These are phyloP conservation scores for Neostethus bicornis DNA, from an alignment of 2,797 vertebrate species.

Conservation along the genomic window DNA sequence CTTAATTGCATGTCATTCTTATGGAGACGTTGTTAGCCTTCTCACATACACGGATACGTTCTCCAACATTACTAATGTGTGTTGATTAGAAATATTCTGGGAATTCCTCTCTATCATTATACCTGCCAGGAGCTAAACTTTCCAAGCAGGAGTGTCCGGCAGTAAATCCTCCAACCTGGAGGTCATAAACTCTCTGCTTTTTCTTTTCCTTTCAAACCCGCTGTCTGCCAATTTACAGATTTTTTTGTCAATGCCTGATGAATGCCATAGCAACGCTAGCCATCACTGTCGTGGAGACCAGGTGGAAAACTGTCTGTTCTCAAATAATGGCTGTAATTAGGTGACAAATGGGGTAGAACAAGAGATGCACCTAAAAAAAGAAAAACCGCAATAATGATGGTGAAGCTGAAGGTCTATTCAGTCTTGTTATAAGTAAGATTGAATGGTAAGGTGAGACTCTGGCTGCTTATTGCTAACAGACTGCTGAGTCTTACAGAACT, in stretches of 20 bases:
- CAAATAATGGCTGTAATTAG: slow-evolving; percentile 54
- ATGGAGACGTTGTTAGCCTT: background rate
- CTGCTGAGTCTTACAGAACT: background rate
- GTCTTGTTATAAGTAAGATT: slow-evolving; percentile 22
- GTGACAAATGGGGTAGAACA: slow-evolving; percentile 42
- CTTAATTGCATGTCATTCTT: background rate
- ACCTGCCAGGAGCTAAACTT: background rate
- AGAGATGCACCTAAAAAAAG: slow-evolving; percentile 14
- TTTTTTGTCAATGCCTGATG: slow-evolving; percentile 25
- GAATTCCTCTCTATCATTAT: slow-evolving; percentile 1
- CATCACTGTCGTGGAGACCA: slow-evolving; percentile 19
- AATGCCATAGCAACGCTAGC: slow-evolving; percentile 21
- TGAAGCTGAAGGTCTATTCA: slow-evolving; percentile 30
- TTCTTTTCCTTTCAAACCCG: background rate
- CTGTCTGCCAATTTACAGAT: background rate
- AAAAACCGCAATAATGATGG: slow-evolving; percentile 13
- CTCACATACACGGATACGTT: background rate
- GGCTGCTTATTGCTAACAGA: slow-evolving; percentile 15
- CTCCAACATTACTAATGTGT: background rate
- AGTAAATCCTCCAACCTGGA: background rate
- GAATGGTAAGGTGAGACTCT: slow-evolving; percentile 23
- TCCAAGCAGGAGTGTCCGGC: slow-evolving; percentile 12
- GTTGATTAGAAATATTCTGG: background rate
- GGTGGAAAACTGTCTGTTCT: slow-evolving; percentile 33
- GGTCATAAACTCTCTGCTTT: background rate